Percentiles rank a stretch among this genome's conserved stretches.
Conservation (phyloP, 2,113 vertebrate species). For the Prinia subflava region DNA sequence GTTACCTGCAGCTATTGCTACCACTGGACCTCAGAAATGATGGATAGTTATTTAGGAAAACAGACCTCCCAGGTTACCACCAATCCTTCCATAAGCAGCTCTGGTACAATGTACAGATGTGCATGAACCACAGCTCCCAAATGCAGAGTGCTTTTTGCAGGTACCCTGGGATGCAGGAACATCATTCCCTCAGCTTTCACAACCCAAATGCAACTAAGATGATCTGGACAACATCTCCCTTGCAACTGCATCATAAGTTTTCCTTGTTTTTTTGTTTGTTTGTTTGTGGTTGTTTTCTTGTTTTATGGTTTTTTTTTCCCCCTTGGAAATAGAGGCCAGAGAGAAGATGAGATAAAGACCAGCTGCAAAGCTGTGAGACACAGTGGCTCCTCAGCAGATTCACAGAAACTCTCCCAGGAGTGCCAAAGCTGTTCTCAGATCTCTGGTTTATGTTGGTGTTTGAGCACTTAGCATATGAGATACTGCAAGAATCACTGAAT, state of each 20-base stretch:
- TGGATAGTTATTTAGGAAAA: background rate
- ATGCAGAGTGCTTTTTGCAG: background rate
- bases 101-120: too few relatives aligned
- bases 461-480: fast-evolving
- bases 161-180: background rate
- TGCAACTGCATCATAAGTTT: background rate
- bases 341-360: background rate
- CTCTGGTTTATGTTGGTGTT: background rate
- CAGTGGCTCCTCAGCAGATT: background rate
- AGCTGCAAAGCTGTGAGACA: background rate
- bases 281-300: too few relatives aligned
- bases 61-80: background rate
- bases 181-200: background rate
- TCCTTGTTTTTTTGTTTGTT: too few relatives aligned
- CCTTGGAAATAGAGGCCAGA: background rate
- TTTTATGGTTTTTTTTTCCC: too few relatives aligned
- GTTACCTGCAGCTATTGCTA: background rate
- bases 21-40: background rate
- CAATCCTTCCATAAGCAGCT: background rate
- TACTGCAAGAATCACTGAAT: background rate
- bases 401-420: background rate
- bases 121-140: fast-evolving
- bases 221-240: background rate
- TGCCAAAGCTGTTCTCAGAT: background rate
- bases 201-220: background rate